Percentiles rank a stretch among this genome's conserved stretches.
Conservation (phyloP, 2,113 vertebrate genomes). For the Ahaetulla prasina region DNA sequence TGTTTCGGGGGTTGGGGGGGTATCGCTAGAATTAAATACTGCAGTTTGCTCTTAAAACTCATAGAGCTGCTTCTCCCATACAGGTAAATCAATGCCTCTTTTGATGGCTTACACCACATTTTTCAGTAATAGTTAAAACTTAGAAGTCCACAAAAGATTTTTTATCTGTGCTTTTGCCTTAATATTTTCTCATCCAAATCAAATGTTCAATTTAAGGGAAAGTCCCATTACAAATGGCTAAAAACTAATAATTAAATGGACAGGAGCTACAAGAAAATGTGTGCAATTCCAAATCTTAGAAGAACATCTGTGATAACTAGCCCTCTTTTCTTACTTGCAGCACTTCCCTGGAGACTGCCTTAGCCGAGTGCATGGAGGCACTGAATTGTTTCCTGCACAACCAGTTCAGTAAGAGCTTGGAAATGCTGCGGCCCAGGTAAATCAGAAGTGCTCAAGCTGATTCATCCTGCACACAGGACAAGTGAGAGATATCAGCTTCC, state of each 20-base stretch:
- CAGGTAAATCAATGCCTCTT: not conserved
- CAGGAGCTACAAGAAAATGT: not conserved
- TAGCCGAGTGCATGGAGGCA: slow-evolving; percentile 85
- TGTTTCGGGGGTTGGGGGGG: not conserved
- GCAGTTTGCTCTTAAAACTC: not conserved
- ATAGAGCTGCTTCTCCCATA: not conserved
- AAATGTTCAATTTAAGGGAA: not conserved
- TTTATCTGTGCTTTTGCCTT: not conserved
- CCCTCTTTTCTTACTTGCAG: not conserved
- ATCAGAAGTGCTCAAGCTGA: not conserved
- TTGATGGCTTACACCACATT: not conserved
- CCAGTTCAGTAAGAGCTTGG: slow-evolving; percentile 82
- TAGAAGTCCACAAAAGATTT: not conserved
- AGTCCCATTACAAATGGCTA: not conserved
- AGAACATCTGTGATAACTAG: not conserved
- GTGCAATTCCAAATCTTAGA: not conserved
- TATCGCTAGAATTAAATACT: not conserved
- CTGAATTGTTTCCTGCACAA: slow-evolving; percentile 86
- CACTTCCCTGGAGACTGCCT: slow-evolving; percentile 71
- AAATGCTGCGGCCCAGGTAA: slow-evolving; percentile 79
- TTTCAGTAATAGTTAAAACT: not conserved
- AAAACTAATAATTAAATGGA: not conserved
- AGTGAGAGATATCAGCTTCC: not conserved
- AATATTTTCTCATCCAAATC: not conserved
- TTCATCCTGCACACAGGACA: not conserved